Evolutionary conservation across 2,888 invertebrate genomes (phyloP).

Genomic region (Eupithecia centaureata): DNA sequence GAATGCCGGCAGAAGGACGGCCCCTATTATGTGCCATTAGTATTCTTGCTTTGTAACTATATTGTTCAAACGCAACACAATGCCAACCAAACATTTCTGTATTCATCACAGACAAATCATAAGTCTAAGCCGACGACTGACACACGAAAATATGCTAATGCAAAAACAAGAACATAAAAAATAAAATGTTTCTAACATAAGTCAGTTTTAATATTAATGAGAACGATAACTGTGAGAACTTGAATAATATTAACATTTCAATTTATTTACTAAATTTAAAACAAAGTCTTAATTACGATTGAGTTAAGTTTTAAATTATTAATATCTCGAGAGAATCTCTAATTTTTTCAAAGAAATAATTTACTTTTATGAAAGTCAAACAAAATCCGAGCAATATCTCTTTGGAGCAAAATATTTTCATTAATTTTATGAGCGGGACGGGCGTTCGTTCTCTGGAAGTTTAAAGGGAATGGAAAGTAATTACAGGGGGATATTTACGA

Average conservation of each 20-base stretch:
- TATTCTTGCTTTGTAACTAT: constrained; percentile 65
- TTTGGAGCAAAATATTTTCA: constrained; percentile 54
- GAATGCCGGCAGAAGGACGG: constrained; percentile 39
- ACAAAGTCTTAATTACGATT: constrained; percentile 17
- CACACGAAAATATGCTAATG: constrained; percentile 62
- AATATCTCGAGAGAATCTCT: background rate
- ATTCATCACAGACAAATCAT: constrained; percentile 61
- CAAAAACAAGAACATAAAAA: constrained; percentile 48
- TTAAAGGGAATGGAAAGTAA: constrained; percentile 76
- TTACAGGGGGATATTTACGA: constrained; percentile 79
- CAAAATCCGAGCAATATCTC: constrained; percentile 49
- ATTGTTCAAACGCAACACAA: constrained; percentile 74
- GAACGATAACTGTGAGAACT: constrained; percentile 40
- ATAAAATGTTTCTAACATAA: constrained; percentile 36
- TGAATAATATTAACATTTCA: constrained; percentile 21
- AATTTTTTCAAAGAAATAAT: constrained; percentile 11
- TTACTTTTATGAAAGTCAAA: constrained; percentile 43
- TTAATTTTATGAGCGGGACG: constrained; percentile 62
- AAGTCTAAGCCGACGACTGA: constrained; percentile 57
- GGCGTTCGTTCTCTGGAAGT: constrained; percentile 52
- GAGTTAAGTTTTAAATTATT: constrained; percentile 1
- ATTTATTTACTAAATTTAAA: constrained; percentile 6
- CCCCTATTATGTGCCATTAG: constrained; percentile 55
- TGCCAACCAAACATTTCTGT: constrained; percentile 66
- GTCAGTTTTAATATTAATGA: constrained; percentile 33